phyloP scores from a whole-genome alignment of 92 coral and sea anemone species.

The Desmophyllum pertusum region DNA sequence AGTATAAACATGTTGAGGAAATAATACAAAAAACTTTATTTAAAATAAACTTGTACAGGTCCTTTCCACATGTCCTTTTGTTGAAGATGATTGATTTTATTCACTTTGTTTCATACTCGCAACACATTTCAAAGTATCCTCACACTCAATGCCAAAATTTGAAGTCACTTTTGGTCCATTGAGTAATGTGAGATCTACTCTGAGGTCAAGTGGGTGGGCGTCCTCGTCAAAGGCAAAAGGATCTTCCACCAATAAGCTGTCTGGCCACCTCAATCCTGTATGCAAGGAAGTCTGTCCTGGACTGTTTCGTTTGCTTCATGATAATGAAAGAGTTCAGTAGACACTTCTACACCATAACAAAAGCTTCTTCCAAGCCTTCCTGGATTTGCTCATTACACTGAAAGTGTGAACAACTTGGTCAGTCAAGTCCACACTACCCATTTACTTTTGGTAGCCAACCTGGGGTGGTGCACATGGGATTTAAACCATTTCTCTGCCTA shows the following conservation, averaged over 20 bases:
- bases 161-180: no score
- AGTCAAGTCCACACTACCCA: constrained; percentile 38
- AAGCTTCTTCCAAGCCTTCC: constrained; percentile 56
- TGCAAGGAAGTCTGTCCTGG: constrained; percentile 36
- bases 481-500: no score
- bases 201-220: constrained; percentile 50
- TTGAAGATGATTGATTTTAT: no score
- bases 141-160: no score
- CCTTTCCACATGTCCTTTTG: no score
- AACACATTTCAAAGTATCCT: no score
- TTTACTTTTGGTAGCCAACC: constrained; percentile 32
- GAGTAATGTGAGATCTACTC: no score
- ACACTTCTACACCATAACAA: constrained; percentile 49
- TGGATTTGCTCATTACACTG: constrained; percentile 38
- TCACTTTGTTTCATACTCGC: no score
- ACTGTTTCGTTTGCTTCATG: constrained; percentile 47
- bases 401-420: constrained; percentile 35
- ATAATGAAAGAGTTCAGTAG: constrained; percentile 38
- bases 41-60: no score
- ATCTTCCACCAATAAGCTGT: constrained; percentile 36
- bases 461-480: constrained; percentile 49
- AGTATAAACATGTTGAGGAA: no score
- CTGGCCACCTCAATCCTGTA: constrained; percentile 45
- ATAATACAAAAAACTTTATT: no score
- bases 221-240: constrained; percentile 41